These are phyloP conservation scores for Epinotia bilunana DNA, from an alignment of 2,888 invertebrate species.

Conservation along the genomic window DNA sequence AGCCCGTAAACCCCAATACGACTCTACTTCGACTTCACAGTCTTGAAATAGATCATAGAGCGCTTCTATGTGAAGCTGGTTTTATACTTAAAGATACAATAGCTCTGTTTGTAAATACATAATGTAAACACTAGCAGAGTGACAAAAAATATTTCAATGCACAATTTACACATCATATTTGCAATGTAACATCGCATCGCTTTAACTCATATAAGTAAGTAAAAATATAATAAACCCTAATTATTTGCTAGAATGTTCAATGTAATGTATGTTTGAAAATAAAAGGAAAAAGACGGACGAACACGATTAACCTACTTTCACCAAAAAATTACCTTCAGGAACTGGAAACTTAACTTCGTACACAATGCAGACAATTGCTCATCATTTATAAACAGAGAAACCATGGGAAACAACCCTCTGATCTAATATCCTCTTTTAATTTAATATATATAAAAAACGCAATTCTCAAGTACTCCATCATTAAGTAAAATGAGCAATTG, in stretches of 20 bases:
- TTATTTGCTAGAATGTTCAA: neutral
- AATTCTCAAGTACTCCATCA: neutral
- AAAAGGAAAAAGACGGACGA: neutral
- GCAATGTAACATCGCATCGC: neutral
- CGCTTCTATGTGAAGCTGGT: neutral
- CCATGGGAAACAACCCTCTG: neutral
- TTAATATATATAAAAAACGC: neutral
- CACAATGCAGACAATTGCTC: neutral
- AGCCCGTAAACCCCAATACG: neutral
- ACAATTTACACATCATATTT: neutral
- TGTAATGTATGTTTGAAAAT: neutral
- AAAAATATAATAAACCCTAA: neutral
- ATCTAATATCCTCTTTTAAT: neutral
- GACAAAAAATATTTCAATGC: neutral
- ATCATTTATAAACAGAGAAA: neutral
- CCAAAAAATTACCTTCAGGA: neutral
- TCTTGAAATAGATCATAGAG: neutral
- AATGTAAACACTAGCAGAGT: neutral
- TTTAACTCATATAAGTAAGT: neutral
- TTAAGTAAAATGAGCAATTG: neutral
- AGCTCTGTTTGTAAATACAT: neutral
- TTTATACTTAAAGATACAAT: constrained; percentile 3
- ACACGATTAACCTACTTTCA: neutral
- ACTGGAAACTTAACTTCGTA: neutral
- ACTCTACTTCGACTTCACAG: neutral